Percentiles rank a stretch among this genome's conserved stretches.
Conservation (phyloP, 53 echinoderm and acorn worm species). For the Patiria pectinifera region DNA sequence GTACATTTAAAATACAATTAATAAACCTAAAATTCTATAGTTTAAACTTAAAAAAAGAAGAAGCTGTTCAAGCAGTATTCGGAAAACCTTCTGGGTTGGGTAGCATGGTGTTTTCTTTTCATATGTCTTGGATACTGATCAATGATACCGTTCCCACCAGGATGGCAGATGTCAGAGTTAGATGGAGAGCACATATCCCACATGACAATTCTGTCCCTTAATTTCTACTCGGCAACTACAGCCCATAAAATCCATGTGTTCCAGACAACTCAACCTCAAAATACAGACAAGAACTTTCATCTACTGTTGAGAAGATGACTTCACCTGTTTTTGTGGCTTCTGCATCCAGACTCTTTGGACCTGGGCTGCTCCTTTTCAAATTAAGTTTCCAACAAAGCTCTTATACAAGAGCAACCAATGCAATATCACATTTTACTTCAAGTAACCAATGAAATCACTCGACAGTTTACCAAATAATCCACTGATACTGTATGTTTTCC, state of each 20-base stretch:
- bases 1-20: slow-evolving; percentile 62
- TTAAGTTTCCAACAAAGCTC: background rate
- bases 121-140: background rate
- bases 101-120: background rate
- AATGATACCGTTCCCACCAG: background rate
- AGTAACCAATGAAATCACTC: background rate
- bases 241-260: background rate
- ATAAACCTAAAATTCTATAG: slow-evolving; percentile 49
- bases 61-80: background rate
- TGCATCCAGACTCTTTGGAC: slow-evolving; percentile 27
- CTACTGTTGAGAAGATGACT: slow-evolving; percentile 15
- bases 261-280: slow-evolving; percentile 53
- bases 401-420: background rate
- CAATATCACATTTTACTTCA: slow-evolving; percentile 7
- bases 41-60: slow-evolving; percentile 24
- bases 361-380: background rate
- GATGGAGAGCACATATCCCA: background rate
- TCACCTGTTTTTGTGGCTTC: slow-evolving; percentile 44
- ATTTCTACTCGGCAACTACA: background rate
- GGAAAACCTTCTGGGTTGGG: background rate
- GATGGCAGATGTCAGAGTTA: background rate
- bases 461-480: background rate
- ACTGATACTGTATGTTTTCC: background rate
- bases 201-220: background rate
- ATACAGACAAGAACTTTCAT: slow-evolving; percentile 33